Base-by-base conservation (phyloP, 1,140 invertebrate species). In the Pantala flavescens region DNA sequence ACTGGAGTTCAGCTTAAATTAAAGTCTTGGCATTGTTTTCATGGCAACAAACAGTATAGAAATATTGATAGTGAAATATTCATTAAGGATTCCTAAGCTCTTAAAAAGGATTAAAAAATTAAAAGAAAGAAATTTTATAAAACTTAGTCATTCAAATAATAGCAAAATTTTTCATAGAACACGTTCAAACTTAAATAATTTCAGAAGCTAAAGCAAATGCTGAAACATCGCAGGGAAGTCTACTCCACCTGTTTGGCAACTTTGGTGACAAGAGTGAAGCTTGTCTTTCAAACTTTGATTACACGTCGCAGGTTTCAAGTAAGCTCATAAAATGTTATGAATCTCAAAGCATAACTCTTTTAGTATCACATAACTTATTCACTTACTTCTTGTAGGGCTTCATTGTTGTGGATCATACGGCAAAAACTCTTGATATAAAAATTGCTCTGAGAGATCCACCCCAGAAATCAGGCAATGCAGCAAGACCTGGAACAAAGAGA, bases 331-430 rank as follows among this genome's bases (percentile, higher is more conserved):
- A 36, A 36, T n/a, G 28, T 36, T 36, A 36, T 36, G 2, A 36
- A 36, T 36, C 9, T 36, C 9, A 36, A 36, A 24, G 24, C n/a
- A 24, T 72, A 19, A 36, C 71, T 49, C 36, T 36, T 9, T 36
- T 36, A 36, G 2, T 5, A 36, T 36, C n/a, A n/a, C n/a, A n/a
- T n/a, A n/a, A n/a, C 9, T 24, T 75, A 73, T 23, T 21, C 42
- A 76, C 71, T 72, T 3, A 36, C 73, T 74, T 74, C 55, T 81
- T 82, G 75, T 76, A 89, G 83, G 90, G 89, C 16, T 80, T 78
- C 43, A 83, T 93, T 75, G 82, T 85, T 7, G 88, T 92, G 23
- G 84, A 90, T 81, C 85, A 89, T 77, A 81, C 80, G 16, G 80
- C 84, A 1, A 85, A 86, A 76, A 83, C 80, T 10, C 82, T 93